These are phyloP conservation scores for Zygogramma bicolorata DNA, from an alignment of 2,888 invertebrate species.

Conservation along the genomic window DNA sequence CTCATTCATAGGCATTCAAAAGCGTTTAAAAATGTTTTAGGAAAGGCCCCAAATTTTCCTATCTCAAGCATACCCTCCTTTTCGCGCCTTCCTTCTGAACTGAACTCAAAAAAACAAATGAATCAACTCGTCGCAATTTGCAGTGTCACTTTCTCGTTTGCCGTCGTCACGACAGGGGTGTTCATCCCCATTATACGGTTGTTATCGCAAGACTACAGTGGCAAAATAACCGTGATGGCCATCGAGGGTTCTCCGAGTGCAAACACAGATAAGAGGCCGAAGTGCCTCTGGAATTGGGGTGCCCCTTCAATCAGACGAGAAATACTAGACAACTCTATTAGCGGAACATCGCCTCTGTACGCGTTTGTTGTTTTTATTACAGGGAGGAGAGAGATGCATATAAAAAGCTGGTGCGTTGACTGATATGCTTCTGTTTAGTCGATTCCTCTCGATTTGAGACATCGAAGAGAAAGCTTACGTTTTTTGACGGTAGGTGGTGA, in stretches of 20 bases:
- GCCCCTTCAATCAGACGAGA: constrained; percentile 50
- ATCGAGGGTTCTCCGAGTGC: constrained; percentile 55
- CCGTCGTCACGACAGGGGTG: constrained; percentile 25
- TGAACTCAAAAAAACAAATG: too few relatives aligned
- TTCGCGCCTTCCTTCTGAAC: too few relatives aligned
- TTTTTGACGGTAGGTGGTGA: too few relatives aligned
- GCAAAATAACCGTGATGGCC: constrained; percentile 55
- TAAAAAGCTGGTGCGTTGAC: too few relatives aligned
- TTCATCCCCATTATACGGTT: constrained; percentile 52
- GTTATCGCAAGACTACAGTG: constrained; percentile 60
- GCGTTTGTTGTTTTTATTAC: constrained; percentile 49
- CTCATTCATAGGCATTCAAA: too few relatives aligned
- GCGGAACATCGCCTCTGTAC: constrained; percentile 48
- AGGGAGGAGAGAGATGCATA: not conserved
- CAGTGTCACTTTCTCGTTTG: not conserved
- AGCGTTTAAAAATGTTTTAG: too few relatives aligned
- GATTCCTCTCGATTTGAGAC: too few relatives aligned
- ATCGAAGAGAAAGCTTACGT: too few relatives aligned
- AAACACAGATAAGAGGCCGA: constrained; percentile 56
- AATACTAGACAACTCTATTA: constrained; percentile 60
- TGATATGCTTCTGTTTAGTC: too few relatives aligned
- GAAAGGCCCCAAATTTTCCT: too few relatives aligned
- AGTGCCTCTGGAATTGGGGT: constrained; percentile 38
- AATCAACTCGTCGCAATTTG: not conserved
- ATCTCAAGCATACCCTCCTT: too few relatives aligned